These are phyloP conservation scores for Chloroceryle aenea DNA, from an alignment of 2,113 vertebrate genomes.

Conservation along the genomic window DNA sequence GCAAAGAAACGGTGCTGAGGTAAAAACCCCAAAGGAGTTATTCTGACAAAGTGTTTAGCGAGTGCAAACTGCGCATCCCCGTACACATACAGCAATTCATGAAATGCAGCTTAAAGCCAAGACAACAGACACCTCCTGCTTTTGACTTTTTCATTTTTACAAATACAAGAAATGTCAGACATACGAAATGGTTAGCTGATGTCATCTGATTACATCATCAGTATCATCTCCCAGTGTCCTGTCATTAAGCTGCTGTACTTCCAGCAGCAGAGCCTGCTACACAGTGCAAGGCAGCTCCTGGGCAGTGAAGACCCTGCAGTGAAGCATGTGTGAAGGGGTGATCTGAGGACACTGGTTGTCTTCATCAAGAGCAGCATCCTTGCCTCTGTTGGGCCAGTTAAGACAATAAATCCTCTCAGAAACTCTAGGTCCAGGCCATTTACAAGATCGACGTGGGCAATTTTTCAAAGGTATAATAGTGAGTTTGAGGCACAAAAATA, in stretches of 20 bases:
- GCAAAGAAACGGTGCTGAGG: not conserved
- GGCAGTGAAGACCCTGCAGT: not conserved
- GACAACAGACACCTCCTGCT: not conserved
- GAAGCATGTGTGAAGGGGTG: not conserved
- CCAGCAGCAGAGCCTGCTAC: not conserved
- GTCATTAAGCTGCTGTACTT: not conserved
- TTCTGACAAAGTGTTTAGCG: not conserved
- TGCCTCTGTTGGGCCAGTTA: not conserved
- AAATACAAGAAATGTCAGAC: not conserved
- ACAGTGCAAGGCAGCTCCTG: not conserved
- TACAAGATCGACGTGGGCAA: not conserved
- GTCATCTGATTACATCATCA: not conserved
- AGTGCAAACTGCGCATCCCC: not conserved
- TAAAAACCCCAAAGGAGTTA: not conserved
- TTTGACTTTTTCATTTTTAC: not conserved
- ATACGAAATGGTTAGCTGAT: rapidly evolving
- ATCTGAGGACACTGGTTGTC: not conserved
- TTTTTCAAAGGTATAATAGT: not conserved
- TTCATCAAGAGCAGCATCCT: not conserved
- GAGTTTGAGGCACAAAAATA: not conserved
- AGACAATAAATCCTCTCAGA: not conserved
- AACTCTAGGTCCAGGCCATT: not conserved
- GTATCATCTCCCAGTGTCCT: not conserved
- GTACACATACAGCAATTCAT: not conserved
- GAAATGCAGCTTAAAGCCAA: not conserved